Conservation (phyloP, 2,113 vertebrate species). For the Trematomus loennbergii region DNA sequence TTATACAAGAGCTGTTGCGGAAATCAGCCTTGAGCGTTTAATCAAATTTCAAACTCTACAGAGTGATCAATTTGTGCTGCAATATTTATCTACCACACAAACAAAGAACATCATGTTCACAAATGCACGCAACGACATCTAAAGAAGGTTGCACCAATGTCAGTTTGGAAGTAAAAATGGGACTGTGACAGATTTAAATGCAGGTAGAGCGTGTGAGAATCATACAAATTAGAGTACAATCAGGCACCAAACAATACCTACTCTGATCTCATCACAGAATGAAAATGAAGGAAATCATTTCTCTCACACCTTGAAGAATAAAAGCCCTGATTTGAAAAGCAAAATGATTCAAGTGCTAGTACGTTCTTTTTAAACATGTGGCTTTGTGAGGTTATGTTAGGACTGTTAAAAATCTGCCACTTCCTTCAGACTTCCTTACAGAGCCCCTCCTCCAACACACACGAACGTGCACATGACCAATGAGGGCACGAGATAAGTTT, state of each 20-base stretch:
- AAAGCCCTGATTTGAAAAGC: conserved; percentile 33
- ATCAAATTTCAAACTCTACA: conserved; percentile 71
- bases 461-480: too few relatives aligned
- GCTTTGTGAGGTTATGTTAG: conserved; percentile 18
- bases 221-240: conserved; percentile 36
- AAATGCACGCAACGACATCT: not conserved
- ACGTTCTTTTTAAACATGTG: conserved; percentile 15
- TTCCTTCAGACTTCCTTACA: too few relatives aligned
- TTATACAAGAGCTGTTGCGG: conserved; percentile 67
- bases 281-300: conserved; percentile 38
- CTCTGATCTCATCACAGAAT: conserved; percentile 55
- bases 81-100: conserved; percentile 59
- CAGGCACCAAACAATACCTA: conserved; percentile 17
- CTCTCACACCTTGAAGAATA: conserved; percentile 28
- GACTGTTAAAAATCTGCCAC: too few relatives aligned
- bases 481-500: too few relatives aligned
- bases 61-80: conserved; percentile 71
- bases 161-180: conserved; percentile 23
- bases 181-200: conserved; percentile 27
- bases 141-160: conserved; percentile 2
- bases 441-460: too few relatives aligned
- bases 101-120: conserved; percentile 16
- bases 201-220: conserved; percentile 19
- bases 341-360: conserved; percentile 11
- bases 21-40: conserved; percentile 71